Percentiles rank a stretch among this genome's conserved stretches.
phyloP scores from a whole-genome alignment of 2,888 invertebrate genomes.

The Sinopyrophorus schimmeli region DNA sequence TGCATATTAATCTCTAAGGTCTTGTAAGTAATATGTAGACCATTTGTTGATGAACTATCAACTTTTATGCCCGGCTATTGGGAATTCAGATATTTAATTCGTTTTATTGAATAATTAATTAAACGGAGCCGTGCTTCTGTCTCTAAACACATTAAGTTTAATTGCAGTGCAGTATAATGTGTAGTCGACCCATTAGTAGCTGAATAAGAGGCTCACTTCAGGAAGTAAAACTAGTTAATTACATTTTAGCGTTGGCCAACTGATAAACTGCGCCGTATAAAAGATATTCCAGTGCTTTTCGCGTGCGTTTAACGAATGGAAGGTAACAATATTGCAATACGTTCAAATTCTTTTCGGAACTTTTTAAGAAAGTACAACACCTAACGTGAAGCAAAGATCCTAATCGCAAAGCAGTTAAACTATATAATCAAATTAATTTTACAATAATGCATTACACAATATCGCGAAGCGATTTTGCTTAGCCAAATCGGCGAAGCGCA shows the following conservation, averaged over 20 bases:
- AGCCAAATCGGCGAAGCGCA: no score
- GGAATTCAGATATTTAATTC: conserved; percentile 40
- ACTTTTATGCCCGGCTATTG: conserved; percentile 33
- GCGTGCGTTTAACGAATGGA: conserved; percentile 27
- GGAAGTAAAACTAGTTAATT: conserved; percentile 35
- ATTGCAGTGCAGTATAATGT: conserved; percentile 42
- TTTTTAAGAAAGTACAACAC: no score
- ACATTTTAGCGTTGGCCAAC: conserved; percentile 33
- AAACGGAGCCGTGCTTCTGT: conserved; percentile 37
- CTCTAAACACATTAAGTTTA: conserved; percentile 44
- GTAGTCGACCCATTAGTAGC: conserved; percentile 43
- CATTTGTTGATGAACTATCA: conserved; percentile 41
- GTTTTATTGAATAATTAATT: conserved; percentile 46
- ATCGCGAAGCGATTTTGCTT: no score
- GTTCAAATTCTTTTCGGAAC: no score
- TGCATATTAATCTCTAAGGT: conserved; percentile 44
- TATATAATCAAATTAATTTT: no score
- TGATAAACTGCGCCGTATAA: conserved; percentile 29
- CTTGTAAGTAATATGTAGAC: conserved; percentile 41
- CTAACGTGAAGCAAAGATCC: no score
- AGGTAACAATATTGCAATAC: no score
- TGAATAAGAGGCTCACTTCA: conserved; percentile 38
- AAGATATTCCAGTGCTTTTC: conserved; percentile 25
- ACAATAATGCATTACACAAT: no score
- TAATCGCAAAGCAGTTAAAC: no score